phyloP scores from a whole-genome alignment of 2,888 invertebrate genomes.

The Diplolepis rosae region DNA sequence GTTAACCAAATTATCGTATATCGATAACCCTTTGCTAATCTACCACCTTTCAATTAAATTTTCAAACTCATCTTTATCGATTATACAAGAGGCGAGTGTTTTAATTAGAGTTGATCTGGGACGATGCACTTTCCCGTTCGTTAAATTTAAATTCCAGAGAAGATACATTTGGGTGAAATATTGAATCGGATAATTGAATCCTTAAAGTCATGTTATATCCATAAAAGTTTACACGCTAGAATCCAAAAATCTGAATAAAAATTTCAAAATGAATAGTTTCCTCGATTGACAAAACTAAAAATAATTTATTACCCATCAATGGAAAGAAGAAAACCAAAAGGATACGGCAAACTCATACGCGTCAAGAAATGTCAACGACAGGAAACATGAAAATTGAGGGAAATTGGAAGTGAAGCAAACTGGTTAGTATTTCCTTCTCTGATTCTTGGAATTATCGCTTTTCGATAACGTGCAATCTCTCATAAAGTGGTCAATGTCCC shows the following conservation, averaged over 20 bases:
- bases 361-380: constrained; percentile 6
- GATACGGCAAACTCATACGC: too few relatives aligned
- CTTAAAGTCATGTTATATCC: neutral
- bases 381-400: constrained; percentile 21
- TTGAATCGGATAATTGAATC: neutral
- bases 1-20: constrained; percentile 63
- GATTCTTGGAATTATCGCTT: constrained; percentile 25
- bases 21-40: constrained; percentile 54
- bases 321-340: too few relatives aligned
- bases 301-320: too few relatives aligned
- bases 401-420: constrained; percentile 17
- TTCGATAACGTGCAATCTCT: neutral
- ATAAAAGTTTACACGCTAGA: too few relatives aligned
- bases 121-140: neutral
- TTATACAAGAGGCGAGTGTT: constrained; percentile 7
- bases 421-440: neutral
- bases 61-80: constrained; percentile 30
- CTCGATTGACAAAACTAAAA: too few relatives aligned
- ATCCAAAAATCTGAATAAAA: too few relatives aligned
- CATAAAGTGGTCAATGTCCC: neutral
- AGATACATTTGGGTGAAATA: neutral
- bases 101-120: constrained; percentile 17
- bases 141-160: neutral
- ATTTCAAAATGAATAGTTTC: too few relatives aligned
- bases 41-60: constrained; percentile 28